phyloP scores from a whole-genome alignment of 2,113 vertebrate species.

The Sceloporus tristichus region DNA sequence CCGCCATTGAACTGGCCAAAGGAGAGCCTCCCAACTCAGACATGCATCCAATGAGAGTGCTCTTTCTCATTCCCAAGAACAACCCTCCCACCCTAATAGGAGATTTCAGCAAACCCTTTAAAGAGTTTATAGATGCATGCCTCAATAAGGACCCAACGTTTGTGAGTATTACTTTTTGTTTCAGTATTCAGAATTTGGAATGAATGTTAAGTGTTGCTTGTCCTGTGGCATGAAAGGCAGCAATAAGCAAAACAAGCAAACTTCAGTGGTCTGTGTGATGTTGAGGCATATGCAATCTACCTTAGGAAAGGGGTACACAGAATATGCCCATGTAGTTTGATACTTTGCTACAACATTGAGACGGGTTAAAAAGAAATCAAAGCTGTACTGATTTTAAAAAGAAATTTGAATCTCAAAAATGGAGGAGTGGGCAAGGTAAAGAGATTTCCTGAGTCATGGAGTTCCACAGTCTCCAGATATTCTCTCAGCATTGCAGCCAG shows the following conservation, averaged over 20 bases:
- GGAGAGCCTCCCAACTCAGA: constrained; percentile 94
- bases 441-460: neutral
- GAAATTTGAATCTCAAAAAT: neutral
- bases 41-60: constrained; percentile 93
- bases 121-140: constrained; percentile 93
- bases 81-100: constrained; percentile 88
- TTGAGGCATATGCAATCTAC: neutral
- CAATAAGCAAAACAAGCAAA: neutral
- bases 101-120: constrained; percentile 93
- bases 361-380: neutral
- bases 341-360: neutral
- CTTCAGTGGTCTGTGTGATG: neutral
- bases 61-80: constrained; percentile 94
- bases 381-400: no score
- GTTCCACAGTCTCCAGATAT: neutral
- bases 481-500: neutral
- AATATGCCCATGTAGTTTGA: neutral
- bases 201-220: neutral
- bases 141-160: constrained; percentile 93
- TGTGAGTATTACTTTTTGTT: constrained; percentile 79
- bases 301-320: neutral
- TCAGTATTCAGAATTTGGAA: neutral
- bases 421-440: no score
- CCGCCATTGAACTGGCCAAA: constrained; percentile 93
- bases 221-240: neutral